Conservation (phyloP, 2,113 vertebrate genomes). For the Malurus elegans region DNA sequence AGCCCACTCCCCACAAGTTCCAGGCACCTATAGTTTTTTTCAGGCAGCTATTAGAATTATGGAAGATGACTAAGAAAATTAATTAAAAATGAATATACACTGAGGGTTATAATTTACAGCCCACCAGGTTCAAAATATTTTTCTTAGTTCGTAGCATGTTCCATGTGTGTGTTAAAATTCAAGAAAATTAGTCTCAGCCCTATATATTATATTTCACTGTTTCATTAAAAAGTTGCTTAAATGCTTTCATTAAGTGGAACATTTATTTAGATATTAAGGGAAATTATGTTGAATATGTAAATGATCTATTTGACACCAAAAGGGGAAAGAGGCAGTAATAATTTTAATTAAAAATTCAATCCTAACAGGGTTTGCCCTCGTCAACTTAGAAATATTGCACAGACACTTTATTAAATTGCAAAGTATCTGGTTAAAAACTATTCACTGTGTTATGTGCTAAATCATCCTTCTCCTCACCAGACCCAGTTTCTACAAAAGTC, state of each 20-base stretch:
- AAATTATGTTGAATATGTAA: constrained; percentile 64
- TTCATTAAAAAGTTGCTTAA: constrained; percentile 59
- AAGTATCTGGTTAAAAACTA: constrained; percentile 17
- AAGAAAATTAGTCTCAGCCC: constrained; percentile 20
- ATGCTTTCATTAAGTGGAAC: constrained; percentile 40
- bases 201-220: constrained; percentile 50
- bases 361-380: constrained; percentile 20
- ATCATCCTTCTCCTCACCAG: background rate
- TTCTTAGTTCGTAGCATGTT: constrained; percentile 6
- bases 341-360: constrained; percentile 62
- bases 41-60: background rate
- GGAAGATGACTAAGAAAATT: constrained; percentile 21
- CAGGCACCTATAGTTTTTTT: background rate
- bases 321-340: constrained; percentile 34
- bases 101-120: constrained; percentile 33
- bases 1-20: fast-evolving
- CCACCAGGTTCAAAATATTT: constrained; percentile 31
- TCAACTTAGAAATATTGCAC: constrained; percentile 38
- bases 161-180: background rate
- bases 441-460: background rate
- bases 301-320: constrained; percentile 55
- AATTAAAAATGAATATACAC: constrained; percentile 49
- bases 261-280: constrained; percentile 50
- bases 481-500: background rate
- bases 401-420: constrained; percentile 43